These are phyloP conservation scores for Theodoxus fluviatilis DNA, from an alignment of 2,888 invertebrate species.

Conservation along the genomic window DNA sequence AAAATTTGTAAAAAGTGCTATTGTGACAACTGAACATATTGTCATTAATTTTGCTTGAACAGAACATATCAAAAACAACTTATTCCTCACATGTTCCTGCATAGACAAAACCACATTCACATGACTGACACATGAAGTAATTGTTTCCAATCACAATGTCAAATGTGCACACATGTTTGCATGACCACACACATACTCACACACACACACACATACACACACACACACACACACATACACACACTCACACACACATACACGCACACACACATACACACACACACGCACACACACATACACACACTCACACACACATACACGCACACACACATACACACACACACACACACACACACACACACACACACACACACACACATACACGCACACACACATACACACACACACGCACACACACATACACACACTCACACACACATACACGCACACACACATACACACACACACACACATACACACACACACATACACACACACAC, in stretches of 20 bases:
- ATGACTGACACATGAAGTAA: too few relatives aligned
- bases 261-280: slow-evolving; percentile 26
- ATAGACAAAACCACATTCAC: too few relatives aligned
- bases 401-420: not conserved
- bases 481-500: slow-evolving; percentile 4
- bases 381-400: slow-evolving; percentile 7
- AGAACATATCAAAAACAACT: too few relatives aligned
- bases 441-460: not conserved
- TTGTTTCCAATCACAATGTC: too few relatives aligned
- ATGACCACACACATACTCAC: not conserved
- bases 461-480: slow-evolving; percentile 9
- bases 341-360: slow-evolving; percentile 4
- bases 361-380: slow-evolving; percentile 1
- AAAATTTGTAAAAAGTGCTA: too few relatives aligned
- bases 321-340: slow-evolving; percentile 26
- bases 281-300: slow-evolving; percentile 29
- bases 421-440: not conserved
- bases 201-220: slow-evolving; percentile 5
- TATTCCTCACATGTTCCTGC: too few relatives aligned
- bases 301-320: slow-evolving; percentile 24
- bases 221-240: slow-evolving; percentile 24
- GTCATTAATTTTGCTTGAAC: too few relatives aligned
- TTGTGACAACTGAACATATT: too few relatives aligned
- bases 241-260: slow-evolving; percentile 24
- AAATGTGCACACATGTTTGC: not conserved